A percentile compares a stretch with the other conserved stretches of the same genome.
phyloP scores from a whole-genome alignment of 2,113 vertebrate genomes.

The Notiomystis cincta region DNA sequence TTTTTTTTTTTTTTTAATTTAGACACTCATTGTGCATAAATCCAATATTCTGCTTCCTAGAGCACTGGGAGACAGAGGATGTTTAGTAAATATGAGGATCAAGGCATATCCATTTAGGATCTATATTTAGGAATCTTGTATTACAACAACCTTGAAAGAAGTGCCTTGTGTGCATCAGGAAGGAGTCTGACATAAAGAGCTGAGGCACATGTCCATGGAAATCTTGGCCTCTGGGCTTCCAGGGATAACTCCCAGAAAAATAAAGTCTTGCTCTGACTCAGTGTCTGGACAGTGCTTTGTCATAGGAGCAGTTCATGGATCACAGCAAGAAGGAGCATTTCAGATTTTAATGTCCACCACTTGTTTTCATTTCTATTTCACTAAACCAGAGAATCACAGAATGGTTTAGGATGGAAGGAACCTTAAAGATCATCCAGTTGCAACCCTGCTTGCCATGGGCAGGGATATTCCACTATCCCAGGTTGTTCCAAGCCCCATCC shows the following conservation, averaged over 20 bases:
- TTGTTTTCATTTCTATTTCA: not conserved
- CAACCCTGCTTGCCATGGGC: no score
- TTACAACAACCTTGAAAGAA: not conserved
- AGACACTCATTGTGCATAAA: not conserved
- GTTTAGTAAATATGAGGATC: not conserved
- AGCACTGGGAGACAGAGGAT: not conserved
- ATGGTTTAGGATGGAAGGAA: not conserved
- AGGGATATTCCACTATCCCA: not conserved
- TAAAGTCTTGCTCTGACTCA: not conserved
- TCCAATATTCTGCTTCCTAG: not conserved
- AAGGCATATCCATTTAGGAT: not conserved
- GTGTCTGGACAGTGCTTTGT: not conserved
- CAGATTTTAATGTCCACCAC: not conserved
- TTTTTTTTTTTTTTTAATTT: not conserved
- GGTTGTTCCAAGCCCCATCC: rapidly evolving
- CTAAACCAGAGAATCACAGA: not conserved
- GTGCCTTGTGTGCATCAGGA: not conserved
- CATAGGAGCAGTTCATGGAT: not conserved
- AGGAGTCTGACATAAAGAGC: not conserved
- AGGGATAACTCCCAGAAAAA: not conserved
- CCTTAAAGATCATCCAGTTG: not conserved
- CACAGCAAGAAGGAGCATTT: not conserved
- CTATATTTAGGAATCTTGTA: not conserved
- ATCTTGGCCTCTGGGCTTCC: not conserved
- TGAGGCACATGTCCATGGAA: not conserved